Base-by-base conservation (phyloP, 1,140 invertebrate species). In the Habropoda laboriosa region DNA sequence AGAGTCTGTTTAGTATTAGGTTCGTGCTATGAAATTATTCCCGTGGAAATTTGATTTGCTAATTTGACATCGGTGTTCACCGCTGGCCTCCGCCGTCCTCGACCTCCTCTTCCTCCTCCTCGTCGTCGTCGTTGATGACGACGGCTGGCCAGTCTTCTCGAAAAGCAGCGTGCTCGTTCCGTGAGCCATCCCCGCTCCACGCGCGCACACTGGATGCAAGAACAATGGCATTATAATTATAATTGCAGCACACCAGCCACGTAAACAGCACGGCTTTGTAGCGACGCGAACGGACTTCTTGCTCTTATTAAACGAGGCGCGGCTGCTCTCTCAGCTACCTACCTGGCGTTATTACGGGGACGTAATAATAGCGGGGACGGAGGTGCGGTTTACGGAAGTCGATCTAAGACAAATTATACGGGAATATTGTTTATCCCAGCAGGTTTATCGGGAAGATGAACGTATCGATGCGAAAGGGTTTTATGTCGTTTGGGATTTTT, bases 201-300 rank as follows among this genome's bases (percentile, higher is more conserved):
- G 45, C 35, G 53, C 45, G 42, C 51, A 63, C 27, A n/a, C 13
- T 5, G 49, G n/a, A 63, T 64, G 77, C 83, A 66, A 81, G 66
- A 75, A 87, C 86, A 87, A 87, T 87, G 70, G 74, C 77, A 80
- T 87, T 87, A 87, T 87, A 86, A 87, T 87, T 87, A 85, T 82
- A 87, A 87, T 87, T 87, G 80, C 83, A 67, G 60, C 45, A 66
- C 74, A 79, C 73, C 67, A 53, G 64, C 49, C 42, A 35, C 51
- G 79, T 85, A 85, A 86, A 85, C 83, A 82, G 79, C 38, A 18
- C 79, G 75, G 79, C 83, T 86, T 85, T 86, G 79, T 82, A 82
- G 61, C 58, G 30, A 30, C 57, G 83, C 57, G 47, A 64, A 49
- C 53, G 51, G 64, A 85, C 75, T 85, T 82, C 83, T 86, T 86